A percentile compares a stretch with the other conserved stretches of the same genome.
phyloP scores from a whole-genome alignment of 2,113 vertebrate genomes.

The Aphelocoma coerulescens region DNA sequence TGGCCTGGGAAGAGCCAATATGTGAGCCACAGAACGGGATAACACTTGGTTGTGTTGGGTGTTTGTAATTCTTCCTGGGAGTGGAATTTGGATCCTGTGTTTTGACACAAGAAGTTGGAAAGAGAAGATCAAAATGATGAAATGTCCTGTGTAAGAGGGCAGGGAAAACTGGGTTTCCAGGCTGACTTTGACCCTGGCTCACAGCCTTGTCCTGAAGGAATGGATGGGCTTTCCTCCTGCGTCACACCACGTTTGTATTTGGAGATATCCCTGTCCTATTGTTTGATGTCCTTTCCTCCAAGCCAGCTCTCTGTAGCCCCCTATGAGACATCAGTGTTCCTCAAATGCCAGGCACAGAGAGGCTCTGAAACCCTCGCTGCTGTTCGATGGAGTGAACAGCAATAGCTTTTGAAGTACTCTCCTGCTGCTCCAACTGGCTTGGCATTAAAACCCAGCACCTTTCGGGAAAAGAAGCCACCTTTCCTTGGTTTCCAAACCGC shows the following conservation, averaged over 20 bases:
- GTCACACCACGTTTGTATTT: fast-evolving
- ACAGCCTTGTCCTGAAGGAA: neutral
- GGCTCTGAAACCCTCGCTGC: neutral
- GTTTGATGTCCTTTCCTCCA: neutral
- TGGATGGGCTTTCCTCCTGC: neutral
- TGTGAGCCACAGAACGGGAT: neutral
- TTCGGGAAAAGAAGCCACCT: neutral
- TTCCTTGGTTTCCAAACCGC: neutral
- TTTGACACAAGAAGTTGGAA: neutral
- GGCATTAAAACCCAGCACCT: neutral
- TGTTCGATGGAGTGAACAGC: neutral
- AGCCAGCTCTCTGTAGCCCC: neutral
- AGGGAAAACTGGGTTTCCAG: neutral
- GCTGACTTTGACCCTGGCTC: neutral
- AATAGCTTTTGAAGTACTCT: neutral
- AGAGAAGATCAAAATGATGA: neutral
- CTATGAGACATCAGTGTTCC: fast-evolving
- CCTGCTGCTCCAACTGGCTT: neutral
- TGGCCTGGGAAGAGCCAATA: neutral
- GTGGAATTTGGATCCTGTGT: neutral
- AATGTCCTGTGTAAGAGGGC: neutral
- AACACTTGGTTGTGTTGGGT: neutral
- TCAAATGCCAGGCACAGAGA: neutral
- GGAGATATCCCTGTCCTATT: neutral
- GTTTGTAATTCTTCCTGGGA: neutral